A percentile compares a stretch with the other conserved stretches of the same genome.
phyloP scores from a whole-genome alignment of 2,797 vertebrate genomes.

The Lacerta viridis region DNA sequence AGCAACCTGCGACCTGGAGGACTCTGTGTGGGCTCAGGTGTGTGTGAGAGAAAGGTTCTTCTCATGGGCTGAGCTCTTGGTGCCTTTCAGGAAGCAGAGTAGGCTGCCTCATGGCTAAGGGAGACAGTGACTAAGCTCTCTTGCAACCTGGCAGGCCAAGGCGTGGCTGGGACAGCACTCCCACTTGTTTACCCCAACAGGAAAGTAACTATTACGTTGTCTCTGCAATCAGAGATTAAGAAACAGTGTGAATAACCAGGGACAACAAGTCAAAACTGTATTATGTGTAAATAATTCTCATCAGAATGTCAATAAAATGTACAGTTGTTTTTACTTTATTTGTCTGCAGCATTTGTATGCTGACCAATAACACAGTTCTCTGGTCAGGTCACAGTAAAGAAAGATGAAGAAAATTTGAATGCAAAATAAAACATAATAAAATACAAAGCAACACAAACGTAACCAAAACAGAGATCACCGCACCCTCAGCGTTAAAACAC shows the following conservation, averaged over 20 bases:
- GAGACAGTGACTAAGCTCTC: background rate
- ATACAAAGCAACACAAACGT: too few species aligned
- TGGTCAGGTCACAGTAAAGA: background rate
- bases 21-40: too few species aligned
- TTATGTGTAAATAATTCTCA: background rate
- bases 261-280: background rate
- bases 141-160: background rate
- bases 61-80: background rate
- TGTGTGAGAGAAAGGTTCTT: background rate
- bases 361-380: background rate
- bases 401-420: too few species aligned
- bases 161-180: background rate
- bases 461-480: too few species aligned
- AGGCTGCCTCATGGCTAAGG: too few species aligned
- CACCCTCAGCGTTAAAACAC: too few species aligned
- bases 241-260: too few species aligned
- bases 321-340: background rate
- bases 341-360: background rate
- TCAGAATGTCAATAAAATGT: background rate
- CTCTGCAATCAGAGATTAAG: background rate
- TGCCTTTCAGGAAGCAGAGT: background rate
- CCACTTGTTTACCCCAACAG: conserved; percentile 12
- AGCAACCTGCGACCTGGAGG: too few species aligned
- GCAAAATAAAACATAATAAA: too few species aligned
- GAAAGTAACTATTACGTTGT: background rate